Percentiles rank a stretch among this genome's conserved stretches.
These are phyloP conservation scores for Thymelicus sylvestris DNA, from an alignment of 2,888 invertebrate genomes.

Conservation along the genomic window DNA sequence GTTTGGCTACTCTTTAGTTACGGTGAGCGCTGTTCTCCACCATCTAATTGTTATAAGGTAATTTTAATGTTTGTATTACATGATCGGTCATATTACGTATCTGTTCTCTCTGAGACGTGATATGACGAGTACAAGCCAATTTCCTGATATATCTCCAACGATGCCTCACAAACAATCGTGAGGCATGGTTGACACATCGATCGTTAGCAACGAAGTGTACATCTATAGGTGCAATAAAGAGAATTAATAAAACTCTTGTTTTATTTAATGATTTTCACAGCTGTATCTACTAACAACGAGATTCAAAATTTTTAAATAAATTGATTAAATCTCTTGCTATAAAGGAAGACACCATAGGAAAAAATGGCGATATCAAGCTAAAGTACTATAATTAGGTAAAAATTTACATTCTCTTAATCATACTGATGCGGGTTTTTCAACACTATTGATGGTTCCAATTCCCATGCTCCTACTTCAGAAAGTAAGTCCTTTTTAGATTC, in stretches of 20 bases:
- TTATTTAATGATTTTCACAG: not conserved
- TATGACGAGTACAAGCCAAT: conserved; percentile 17
- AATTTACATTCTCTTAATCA: conserved; percentile 45
- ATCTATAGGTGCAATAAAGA: conserved; percentile 83
- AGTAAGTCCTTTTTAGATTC: conserved; percentile 90
- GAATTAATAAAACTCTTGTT: conserved; percentile 57
- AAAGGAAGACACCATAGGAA: too few species aligned
- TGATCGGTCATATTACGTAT: conserved; percentile 15
- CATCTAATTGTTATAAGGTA: conserved; percentile 33
- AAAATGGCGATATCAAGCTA: not conserved
- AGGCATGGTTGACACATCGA: conserved; percentile 62
- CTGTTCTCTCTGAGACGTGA: conserved; percentile 7
- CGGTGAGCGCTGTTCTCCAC: conserved; percentile 32
- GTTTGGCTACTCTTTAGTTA: conserved; percentile 63
- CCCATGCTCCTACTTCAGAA: conserved; percentile 86
- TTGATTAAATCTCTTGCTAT: too few species aligned
- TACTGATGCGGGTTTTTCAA: conserved; percentile 35
- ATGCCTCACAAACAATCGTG: conserved; percentile 31
- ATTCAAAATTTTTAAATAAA: too few species aligned
- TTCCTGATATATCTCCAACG: conserved; percentile 24
- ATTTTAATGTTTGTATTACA: conserved; percentile 31
- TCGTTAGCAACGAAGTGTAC: conserved; percentile 79
- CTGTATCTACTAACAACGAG: too few species aligned
- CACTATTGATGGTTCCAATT: conserved; percentile 52
- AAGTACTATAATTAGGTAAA: conserved; percentile 34